Conservation (phyloP, 2,113 vertebrate species). For the Sylvia atricapilla region DNA sequence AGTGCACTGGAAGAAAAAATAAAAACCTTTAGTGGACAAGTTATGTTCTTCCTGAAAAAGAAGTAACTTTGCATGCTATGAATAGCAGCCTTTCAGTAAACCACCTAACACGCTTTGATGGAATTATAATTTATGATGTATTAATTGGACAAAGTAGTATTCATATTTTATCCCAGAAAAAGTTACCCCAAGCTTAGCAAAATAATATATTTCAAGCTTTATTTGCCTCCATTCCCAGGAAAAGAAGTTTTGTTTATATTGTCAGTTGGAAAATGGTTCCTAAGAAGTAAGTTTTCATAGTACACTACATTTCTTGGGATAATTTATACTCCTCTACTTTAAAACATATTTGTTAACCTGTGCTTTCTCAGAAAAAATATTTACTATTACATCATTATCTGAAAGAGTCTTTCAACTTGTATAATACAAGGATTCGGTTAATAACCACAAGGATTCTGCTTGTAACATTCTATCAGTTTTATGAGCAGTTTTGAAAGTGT, state of each 20-base stretch:
- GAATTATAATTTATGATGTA: background rate
- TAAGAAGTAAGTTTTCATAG: background rate
- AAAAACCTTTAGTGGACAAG: background rate
- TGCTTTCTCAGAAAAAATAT: background rate
- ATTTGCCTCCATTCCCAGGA: background rate
- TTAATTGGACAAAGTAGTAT: background rate
- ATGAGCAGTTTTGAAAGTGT: background rate
- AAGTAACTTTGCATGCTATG: background rate
- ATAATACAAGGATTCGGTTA: background rate
- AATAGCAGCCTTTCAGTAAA: slow-evolving; percentile 19
- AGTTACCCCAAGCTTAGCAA: background rate
- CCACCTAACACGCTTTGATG: background rate
- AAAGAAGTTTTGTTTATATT: background rate
- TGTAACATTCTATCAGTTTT: background rate
- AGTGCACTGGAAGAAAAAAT: background rate
- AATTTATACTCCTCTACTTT: background rate
- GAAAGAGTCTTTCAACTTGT: background rate
- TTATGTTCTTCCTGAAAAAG: background rate
- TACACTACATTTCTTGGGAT: background rate
- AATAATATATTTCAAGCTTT: background rate
- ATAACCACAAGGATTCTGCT: background rate
- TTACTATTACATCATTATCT: background rate
- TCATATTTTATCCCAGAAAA: slow-evolving; percentile 15
- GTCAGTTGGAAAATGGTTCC: background rate
- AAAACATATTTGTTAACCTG: background rate